Evolutionary conservation across 1,140 invertebrate species (phyloP).

Genomic region (Rhyzopertha dominica): DNA sequence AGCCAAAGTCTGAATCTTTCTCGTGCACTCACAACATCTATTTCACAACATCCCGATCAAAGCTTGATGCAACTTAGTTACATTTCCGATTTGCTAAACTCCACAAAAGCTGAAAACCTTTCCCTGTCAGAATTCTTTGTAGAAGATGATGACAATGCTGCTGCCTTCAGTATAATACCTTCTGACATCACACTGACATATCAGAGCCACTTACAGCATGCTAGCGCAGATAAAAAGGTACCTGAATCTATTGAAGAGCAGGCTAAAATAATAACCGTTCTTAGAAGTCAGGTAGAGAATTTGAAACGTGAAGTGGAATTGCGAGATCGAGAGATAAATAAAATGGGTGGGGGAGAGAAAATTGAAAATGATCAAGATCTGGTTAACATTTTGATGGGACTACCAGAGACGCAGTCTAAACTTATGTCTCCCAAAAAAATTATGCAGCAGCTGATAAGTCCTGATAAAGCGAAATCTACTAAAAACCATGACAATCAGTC

Average conservation of each 20-base stretch:
- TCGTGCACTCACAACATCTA: constrained; percentile 48
- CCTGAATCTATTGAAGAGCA: constrained; percentile 32
- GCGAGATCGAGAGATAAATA: constrained; percentile 46
- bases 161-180: constrained; percentile 29
- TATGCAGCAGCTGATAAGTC: constrained; percentile 5
- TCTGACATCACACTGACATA: constrained; percentile 35
- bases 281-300: constrained; percentile 42
- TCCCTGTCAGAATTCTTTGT: constrained; percentile 25
- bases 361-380: constrained; percentile 20
- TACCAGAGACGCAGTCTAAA: neutral
- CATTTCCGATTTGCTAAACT: constrained; percentile 45
- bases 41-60: constrained; percentile 34
- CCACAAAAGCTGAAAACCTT: constrained; percentile 26
- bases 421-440: constrained; percentile 2
- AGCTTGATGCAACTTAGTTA: constrained; percentile 47
- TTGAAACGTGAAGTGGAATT: constrained; percentile 47
- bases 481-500: constrained; percentile 51
- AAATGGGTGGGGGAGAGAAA: constrained; percentile 26
- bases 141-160: constrained; percentile 18
- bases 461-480: constrained; percentile 16
- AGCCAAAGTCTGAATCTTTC: constrained; percentile 56
- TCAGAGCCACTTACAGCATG: constrained; percentile 33
- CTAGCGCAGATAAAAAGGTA: constrained; percentile 30
- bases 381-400: constrained; percentile 6
- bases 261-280: constrained; percentile 36